Base-by-base conservation (phyloP, 2,113 vertebrate genomes). In the Lutjanus erythropterus region DNA sequence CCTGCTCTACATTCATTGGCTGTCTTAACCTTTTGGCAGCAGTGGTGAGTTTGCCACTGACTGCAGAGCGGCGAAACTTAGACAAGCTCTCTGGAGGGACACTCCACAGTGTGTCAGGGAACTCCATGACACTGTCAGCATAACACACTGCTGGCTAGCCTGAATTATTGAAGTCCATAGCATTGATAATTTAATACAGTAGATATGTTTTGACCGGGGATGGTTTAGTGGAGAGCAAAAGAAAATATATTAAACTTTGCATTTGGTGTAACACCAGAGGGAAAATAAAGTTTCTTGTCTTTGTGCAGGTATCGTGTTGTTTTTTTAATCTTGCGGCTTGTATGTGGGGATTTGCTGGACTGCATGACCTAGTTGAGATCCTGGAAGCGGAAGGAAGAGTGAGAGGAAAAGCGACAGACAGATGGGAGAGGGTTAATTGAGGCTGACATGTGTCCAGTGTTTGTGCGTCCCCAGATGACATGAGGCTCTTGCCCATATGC, bases 391-490 rank as follows among this genome's bases (percentile, higher is more conserved):
- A 41, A 64, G 60, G 27, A 52, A 66, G 60, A 70, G 65, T 44
- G 80, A 81, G 49, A 49, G 27, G 71, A 69, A 80, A 41, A 47
- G 79, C 76, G 74, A 80, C 75, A 55, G 81, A 87, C 89, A 90
- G 85, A 91, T 84, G 87, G 84, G 60, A 81, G 79, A 82, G 86
- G 86, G 88, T 91, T 91, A 75, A 92, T 87, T 88, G 88, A 86
- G 89, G 86, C 41, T 89, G 90, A 94, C 89, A 88, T 88, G 84
- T 72, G 90, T 90, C 86, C 82, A 70, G 82, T 87, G 84, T 86
- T 88, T 86, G 68, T 58, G 61, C 85, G 88, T 89, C 79, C 91
- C 77, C 58, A 76, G 79, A 84, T 89, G 87, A 89, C 85, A 83
- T 23, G 14, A 53, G 16, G 42, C 75, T 74, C 75, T 66, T 39